Percentiles rank a stretch among this genome's conserved stretches.
These are phyloP conservation scores for Montipora capitata DNA, from an alignment of 92 coral and sea anemone genomes.

Conservation along the genomic window DNA sequence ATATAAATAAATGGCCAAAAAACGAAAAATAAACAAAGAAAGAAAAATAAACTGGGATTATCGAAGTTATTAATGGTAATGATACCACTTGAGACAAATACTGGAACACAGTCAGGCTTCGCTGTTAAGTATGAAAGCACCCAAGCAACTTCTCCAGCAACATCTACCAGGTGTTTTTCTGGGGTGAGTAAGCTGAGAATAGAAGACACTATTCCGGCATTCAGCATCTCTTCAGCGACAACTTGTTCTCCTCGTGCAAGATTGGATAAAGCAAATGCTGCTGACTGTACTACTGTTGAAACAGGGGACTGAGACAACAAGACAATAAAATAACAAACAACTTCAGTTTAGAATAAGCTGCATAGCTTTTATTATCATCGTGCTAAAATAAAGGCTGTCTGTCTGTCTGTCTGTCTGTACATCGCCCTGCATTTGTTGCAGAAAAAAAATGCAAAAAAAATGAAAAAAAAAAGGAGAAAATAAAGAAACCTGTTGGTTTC, in stretches of 20 bases:
- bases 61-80: too few relatives aligned
- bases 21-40: slow-evolving; percentile 59
- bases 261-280: slow-evolving; percentile 97
- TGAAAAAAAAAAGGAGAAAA: too few relatives aligned
- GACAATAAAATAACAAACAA: not conserved
- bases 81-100: slow-evolving; percentile 85
- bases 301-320: slow-evolving; percentile 75
- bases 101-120: slow-evolving; percentile 78
- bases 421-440: too few relatives aligned
- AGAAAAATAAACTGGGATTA: too few relatives aligned
- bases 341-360: not conserved
- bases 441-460: too few relatives aligned
- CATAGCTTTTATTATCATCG: too few relatives aligned
- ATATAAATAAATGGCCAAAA: too few relatives aligned
- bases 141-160: slow-evolving; percentile 90
- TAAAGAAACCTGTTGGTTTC: too few relatives aligned
- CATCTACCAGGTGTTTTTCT: slow-evolving; percentile 74
- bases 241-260: slow-evolving; percentile 86
- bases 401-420: too few relatives aligned
- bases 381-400: too few relatives aligned
- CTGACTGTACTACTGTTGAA: slow-evolving; percentile 93
- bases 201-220: slow-evolving; percentile 79
- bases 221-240: slow-evolving; percentile 78
- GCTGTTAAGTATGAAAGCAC: slow-evolving; percentile 88
- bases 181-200: slow-evolving; percentile 74